Evolutionary conservation across 1,140 invertebrate genomes (phyloP).

Genomic region (Sweltsa coloradensis): DNA sequence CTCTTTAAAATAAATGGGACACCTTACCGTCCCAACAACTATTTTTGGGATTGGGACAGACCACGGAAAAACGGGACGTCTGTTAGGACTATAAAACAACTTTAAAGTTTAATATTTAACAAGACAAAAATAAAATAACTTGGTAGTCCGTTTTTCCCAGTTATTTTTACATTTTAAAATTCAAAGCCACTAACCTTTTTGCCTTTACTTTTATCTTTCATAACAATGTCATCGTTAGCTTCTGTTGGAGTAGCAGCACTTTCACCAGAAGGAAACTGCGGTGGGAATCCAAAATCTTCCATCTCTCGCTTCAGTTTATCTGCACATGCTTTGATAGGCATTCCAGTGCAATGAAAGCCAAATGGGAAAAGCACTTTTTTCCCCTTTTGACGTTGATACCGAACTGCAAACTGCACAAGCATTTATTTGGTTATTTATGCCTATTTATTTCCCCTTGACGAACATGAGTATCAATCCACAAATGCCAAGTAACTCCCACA

Average conservation of each 20-base stretch:
- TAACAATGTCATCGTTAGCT: conserved; percentile 42
- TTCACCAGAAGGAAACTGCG: conserved; percentile 62
- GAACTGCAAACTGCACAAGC: conserved; percentile 64
- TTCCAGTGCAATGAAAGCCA: conserved; percentile 97
- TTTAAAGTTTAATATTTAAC: no score
- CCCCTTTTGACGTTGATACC: conserved; percentile 83
- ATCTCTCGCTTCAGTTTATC: conserved; percentile 96
- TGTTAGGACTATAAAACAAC: no score
- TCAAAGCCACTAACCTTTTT: conserved; percentile 81
- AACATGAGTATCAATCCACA: no score
- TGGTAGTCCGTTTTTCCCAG: not conserved
- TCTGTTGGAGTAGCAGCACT: conserved; percentile 29
- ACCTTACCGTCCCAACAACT: no score
- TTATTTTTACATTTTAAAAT: conserved; percentile 1
- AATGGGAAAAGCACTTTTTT: conserved; percentile 93
- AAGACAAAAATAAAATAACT: conserved; percentile 4
- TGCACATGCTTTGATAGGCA: conserved; percentile 94
- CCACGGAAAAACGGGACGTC: no score
- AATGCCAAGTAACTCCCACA: no score
- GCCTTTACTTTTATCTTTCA: conserved; percentile 93
- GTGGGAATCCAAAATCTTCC: conserved; percentile 84
- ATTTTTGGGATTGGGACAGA: no score
- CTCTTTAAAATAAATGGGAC: no score
- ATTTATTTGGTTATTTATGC: no score
- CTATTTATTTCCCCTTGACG: no score